These are phyloP conservation scores for Cheirogaleus medius DNA, from an alignment of 2,113 vertebrate species.

Conservation along the genomic window DNA sequence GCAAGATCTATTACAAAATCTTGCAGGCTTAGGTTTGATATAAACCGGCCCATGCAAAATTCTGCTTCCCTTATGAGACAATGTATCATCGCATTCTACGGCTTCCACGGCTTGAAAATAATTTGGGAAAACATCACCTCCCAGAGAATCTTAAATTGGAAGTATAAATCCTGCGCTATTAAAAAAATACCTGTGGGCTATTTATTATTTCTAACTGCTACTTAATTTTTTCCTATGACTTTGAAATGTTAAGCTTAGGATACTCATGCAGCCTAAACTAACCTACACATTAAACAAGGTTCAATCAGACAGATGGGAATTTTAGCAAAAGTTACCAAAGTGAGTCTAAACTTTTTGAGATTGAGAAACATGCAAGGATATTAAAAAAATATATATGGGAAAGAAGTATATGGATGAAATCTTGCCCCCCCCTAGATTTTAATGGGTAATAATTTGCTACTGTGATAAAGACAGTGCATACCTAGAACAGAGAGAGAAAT, in stretches of 20 bases:
- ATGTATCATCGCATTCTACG: fast-evolving
- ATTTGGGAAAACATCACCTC: not conserved
- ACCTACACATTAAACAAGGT: not conserved
- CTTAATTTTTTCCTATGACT: not conserved
- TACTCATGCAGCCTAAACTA: not conserved
- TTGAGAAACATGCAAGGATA: not conserved
- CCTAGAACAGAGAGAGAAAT: not conserved
- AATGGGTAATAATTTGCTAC: too few relatives aligned
- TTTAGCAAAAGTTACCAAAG: not conserved
- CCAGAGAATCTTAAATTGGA: not conserved
- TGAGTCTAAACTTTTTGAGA: not conserved
- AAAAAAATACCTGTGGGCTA: not conserved
- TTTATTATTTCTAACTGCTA: not conserved
- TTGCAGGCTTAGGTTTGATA: not conserved
- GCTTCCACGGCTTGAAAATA: not conserved
- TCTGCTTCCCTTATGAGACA: not conserved
- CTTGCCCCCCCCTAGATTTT: not conserved
- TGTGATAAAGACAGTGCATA: not conserved
- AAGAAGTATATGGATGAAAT: not conserved
- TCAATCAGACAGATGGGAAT: not conserved
- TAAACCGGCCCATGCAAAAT: too few relatives aligned
- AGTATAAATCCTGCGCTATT: not conserved
- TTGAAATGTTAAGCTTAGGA: not conserved
- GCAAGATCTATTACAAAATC: not conserved
- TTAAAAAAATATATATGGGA: not conserved